These are phyloP conservation scores for Ptilorrhoa leucosticta DNA, from an alignment of 2,113 vertebrate genomes.

Conservation along the genomic window DNA sequence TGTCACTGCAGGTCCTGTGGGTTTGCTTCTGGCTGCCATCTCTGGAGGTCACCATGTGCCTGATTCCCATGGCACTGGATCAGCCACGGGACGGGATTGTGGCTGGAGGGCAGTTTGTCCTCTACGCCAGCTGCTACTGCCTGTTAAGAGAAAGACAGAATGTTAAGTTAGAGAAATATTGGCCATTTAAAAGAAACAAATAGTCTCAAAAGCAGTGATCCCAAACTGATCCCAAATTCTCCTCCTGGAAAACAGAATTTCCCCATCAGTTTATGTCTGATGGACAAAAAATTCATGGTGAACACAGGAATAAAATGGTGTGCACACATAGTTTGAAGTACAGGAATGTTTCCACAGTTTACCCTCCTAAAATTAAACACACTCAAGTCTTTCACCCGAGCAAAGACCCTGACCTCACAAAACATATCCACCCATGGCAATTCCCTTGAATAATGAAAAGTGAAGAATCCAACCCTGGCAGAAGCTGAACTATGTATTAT, in stretches of 20 bases:
- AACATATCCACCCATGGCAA: background rate
- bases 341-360: background rate
- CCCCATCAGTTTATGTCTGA: background rate
- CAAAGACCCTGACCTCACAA: background rate
- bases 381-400: background rate
- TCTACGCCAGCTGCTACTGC: background rate
- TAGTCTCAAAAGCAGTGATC: background rate
- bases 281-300: background rate
- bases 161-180: background rate
- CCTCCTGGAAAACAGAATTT: background rate
- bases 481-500: background rate
- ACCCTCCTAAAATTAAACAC: background rate
- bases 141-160: background rate
- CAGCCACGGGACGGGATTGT: accelerated
- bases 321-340: background rate
- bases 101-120: background rate
- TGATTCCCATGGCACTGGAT: background rate
- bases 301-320: background rate
- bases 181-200: background rate
- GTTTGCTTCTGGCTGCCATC: background rate
- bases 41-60: background rate
- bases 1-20: background rate
- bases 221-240: background rate
- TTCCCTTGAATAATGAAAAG: background rate
- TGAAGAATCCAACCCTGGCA: background rate